These are phyloP conservation scores for Cassiopea xamachana DNA, from an alignment of 30 jellyfish, hydroid and myxozoan genomes.

Conservation along the genomic window DNA sequence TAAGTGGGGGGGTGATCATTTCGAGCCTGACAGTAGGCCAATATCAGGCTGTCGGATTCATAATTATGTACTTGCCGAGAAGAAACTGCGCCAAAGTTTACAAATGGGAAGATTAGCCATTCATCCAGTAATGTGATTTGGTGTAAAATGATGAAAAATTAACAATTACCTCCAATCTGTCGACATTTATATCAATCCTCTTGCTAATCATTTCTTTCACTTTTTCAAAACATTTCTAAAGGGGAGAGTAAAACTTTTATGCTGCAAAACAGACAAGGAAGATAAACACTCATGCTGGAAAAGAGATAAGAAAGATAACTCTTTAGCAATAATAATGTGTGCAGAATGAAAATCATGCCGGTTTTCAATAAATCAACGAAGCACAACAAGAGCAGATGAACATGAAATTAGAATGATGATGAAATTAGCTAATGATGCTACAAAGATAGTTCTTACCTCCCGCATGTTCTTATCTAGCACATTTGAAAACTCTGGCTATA, in stretches of 20 bases:
- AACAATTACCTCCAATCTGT: constrained; percentile 54
- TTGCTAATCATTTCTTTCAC: background rate
- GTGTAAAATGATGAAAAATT: background rate
- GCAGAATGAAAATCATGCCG: background rate
- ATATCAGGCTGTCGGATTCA: background rate
- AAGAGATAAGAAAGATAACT: background rate
- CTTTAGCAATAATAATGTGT: background rate
- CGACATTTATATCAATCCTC: constrained; percentile 32
- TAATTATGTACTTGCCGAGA: background rate
- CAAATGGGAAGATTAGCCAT: too few species aligned
- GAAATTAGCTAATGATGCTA: too few species aligned
- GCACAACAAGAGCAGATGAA: background rate
- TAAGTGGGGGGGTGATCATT: too few species aligned
- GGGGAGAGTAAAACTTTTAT: background rate
- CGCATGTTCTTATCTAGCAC: background rate
- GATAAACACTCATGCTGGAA: background rate
- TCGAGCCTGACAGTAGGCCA: too few species aligned
- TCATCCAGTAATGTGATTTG: too few species aligned
- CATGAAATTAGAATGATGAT: too few species aligned
- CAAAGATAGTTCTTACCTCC: background rate
- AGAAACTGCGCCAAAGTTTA: too few species aligned
- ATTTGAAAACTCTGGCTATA: background rate
- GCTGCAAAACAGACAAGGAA: background rate
- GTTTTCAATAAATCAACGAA: background rate
- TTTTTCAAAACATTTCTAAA: constrained; percentile 18